Percentiles rank a stretch among this genome's conserved stretches.
These are phyloP conservation scores for Alcis repandata DNA, from an alignment of 2,888 invertebrate species.

Conservation along the genomic window DNA sequence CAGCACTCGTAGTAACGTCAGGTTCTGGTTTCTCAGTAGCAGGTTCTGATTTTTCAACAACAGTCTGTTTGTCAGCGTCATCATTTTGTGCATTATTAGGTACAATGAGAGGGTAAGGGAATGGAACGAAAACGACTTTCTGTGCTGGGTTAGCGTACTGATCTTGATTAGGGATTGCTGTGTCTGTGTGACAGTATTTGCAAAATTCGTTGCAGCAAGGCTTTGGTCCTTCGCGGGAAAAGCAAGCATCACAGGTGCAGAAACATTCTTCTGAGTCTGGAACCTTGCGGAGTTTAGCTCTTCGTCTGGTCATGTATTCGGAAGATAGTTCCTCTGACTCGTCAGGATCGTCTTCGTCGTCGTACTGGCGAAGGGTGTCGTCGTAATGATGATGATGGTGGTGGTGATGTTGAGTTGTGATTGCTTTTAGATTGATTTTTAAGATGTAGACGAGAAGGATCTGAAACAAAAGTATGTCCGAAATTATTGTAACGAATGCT, in stretches of 20 bases:
- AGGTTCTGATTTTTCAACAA: no score
- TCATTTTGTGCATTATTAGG: slow-evolving; percentile 14
- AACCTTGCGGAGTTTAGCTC: slow-evolving; percentile 20
- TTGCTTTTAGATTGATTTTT: slow-evolving; percentile 29
- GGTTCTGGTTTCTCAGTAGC: slow-evolving; percentile 5
- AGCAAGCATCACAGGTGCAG: slow-evolving; percentile 46
- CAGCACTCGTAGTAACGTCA: slow-evolving; percentile 18
- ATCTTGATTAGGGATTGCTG: slow-evolving; percentile 7
- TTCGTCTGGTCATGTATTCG: slow-evolving; percentile 11
- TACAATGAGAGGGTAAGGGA: slow-evolving; percentile 57
- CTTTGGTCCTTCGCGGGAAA: slow-evolving; percentile 20
- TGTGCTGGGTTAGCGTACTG: slow-evolving; percentile 28
- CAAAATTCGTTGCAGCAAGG: slow-evolving; percentile 53
- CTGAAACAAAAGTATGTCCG: slow-evolving; percentile 34
- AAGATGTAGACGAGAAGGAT: slow-evolving; percentile 30
- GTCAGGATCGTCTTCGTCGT: slow-evolving; percentile 30
- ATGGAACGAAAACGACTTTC: slow-evolving; percentile 56
- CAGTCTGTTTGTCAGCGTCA: no score
- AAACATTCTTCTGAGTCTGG: slow-evolving; percentile 51
- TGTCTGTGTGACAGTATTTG: slow-evolving; percentile 50
- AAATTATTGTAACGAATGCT: no score
- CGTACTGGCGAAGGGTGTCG: slow-evolving; percentile 33
- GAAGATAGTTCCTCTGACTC: slow-evolving; percentile 26
- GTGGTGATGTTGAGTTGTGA: slow-evolving; percentile 34
- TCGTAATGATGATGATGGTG: slow-evolving; percentile 32